Base-by-base conservation (phyloP, 2,888 invertebrate species). In the Agrochola macilenta region DNA sequence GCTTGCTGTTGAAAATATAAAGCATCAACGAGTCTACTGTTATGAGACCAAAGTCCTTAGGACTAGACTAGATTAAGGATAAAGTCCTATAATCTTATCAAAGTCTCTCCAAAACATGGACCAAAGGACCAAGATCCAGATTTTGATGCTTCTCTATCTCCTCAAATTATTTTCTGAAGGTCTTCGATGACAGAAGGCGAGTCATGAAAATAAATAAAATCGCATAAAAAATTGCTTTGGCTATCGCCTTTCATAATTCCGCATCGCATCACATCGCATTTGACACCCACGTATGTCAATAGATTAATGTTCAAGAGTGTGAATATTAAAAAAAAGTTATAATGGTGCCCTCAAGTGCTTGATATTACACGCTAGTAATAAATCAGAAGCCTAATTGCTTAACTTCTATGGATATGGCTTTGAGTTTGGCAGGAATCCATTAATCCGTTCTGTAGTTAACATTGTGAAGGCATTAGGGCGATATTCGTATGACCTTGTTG, bases 361-460 rank as follows among this genome's bases (percentile, higher is more conserved):
- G 70, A 74, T 88, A 84, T 88, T 78, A 78, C 76, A 73, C 65
- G 69, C 52, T 69, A 64, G 82, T 75, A 77, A 88, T 87, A 88
- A 87, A 87, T 88, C 87, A 88, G 74, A 12, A 46, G 49, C 70
- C 78, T 86, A 84, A 87, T 87, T 79, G 84, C 86, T 76, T 58
- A 87, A 84, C 79, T 88, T 86, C 76, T 78, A 81, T 74, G 81
- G 68, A 78, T 83, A 80, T 78, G 68, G 35, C 52, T 60, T 65
- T 54, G 43, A 46, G 77, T 82, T 79, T 84, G 84, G 77, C 79
- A 74, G 74, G 60, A 74, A 79, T 78, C 84, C 84, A 86, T 86
- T 87, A 82, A 82, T 87, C 73, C 74, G 49, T 72, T 69, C 65
- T 70, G 57, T 77, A 74, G 69, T 80, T 82, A 75, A 82, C 74